Percentiles rank a stretch among this genome's conserved stretches.
Evolutionary conservation across 2,113 vertebrate species (phyloP).

Genomic region (Astur gentilis): DNA sequence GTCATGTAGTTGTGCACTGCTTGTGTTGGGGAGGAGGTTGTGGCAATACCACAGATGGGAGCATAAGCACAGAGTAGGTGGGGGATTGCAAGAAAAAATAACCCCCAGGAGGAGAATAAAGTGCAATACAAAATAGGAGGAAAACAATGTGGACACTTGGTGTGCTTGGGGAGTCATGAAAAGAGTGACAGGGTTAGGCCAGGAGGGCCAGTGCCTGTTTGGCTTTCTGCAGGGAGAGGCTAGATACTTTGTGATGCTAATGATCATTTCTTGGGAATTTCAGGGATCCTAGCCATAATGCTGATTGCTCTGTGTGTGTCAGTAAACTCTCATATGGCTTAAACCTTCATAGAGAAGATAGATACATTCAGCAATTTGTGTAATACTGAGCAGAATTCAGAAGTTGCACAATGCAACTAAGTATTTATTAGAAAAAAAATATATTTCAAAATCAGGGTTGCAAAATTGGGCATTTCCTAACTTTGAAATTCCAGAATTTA

Average conservation of each 20-base stretch:
- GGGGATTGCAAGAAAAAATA: not conserved
- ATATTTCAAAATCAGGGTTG: not conserved
- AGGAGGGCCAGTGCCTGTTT: accelerated
- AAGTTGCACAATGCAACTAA: not conserved
- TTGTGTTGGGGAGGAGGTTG: not conserved
- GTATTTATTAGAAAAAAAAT: not conserved
- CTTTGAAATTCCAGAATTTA: not conserved
- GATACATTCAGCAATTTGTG: not conserved
- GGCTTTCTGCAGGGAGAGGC: not conserved
- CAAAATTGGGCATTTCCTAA: not conserved
- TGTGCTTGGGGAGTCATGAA: not conserved
- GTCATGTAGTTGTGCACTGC: not conserved
- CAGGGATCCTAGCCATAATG: not conserved
- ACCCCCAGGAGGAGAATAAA: not conserved
- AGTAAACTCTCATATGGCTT: not conserved
- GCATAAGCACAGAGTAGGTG: not conserved
- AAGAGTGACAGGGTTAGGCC: not conserved
- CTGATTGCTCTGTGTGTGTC: not conserved
- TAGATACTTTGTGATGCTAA: not conserved
- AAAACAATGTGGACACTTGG: accelerated
- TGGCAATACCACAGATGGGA: accelerated
- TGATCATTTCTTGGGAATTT: accelerated
- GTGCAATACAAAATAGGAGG: not conserved
- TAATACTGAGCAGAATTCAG: not conserved
- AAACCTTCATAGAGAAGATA: not conserved